Evolutionary conservation across 2,797 vertebrate genomes (phyloP).

Genomic region (Acipenser transmontanus): DNA sequence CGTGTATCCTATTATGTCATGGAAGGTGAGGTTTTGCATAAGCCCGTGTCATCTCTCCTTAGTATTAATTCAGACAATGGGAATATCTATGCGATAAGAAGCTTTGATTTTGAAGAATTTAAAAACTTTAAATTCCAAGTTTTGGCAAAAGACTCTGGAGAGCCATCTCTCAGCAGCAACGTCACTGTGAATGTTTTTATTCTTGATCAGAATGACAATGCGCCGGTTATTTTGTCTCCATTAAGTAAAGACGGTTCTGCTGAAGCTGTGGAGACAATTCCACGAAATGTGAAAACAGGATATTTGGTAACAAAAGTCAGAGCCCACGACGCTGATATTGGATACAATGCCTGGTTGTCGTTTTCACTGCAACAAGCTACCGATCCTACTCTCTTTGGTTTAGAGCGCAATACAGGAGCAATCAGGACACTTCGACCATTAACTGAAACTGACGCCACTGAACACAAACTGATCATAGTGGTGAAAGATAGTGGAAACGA

Average conservation of each 20-base stretch:
- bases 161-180: slow-evolving; percentile 47
- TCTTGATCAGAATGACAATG: slow-evolving; percentile 55
- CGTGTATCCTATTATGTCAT: slow-evolving; percentile 44
- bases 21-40: slow-evolving; percentile 24
- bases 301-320: slow-evolving; percentile 50
- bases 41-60: slow-evolving; percentile 39
- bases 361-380: slow-evolving; percentile 45
- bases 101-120: slow-evolving; percentile 57
- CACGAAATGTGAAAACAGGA: slow-evolving; percentile 43
- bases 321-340: slow-evolving; percentile 51
- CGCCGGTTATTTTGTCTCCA: slow-evolving; percentile 52
- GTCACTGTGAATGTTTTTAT: slow-evolving; percentile 55
- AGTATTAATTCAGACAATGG: slow-evolving; percentile 57
- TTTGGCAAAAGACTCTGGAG: slow-evolving; percentile 49
- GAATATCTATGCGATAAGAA: slow-evolving; percentile 45
- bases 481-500: slow-evolving; percentile 24
- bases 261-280: slow-evolving; percentile 41
- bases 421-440: slow-evolving; percentile 21
- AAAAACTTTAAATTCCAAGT: slow-evolving; percentile 56
- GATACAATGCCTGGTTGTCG: slow-evolving; percentile 51
- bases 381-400: slow-evolving; percentile 46
- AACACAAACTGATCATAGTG: slow-evolving; percentile 19
- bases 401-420: slow-evolving; percentile 38
- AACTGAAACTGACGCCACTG: slow-evolving; percentile 21
- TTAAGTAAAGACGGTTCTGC: slow-evolving; percentile 46